Conservation (phyloP, 2,797 vertebrate genomes). For the Peromyscus eremicus region DNA sequence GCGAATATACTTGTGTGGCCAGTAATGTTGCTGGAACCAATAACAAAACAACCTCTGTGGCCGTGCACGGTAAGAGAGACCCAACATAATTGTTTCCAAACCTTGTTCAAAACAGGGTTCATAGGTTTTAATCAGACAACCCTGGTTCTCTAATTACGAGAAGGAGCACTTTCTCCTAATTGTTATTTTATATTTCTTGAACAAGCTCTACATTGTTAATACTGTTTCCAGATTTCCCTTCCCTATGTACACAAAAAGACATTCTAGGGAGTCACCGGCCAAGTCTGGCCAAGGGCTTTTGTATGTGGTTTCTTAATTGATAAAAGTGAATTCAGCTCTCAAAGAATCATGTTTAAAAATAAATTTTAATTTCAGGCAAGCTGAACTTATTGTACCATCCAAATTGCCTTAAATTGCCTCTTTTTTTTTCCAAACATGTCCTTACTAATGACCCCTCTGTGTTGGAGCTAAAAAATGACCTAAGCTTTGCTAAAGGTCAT, state of each 20-base stretch:
- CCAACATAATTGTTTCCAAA: not conserved
- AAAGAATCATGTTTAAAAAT: slow-evolving; percentile 78
- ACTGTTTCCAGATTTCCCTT: slow-evolving; percentile 77
- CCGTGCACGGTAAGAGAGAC: slow-evolving; percentile 92
- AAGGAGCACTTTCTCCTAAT: slow-evolving; percentile 23
- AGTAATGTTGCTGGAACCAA: slow-evolving; percentile 93
- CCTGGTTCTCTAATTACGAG: slow-evolving; percentile 49
- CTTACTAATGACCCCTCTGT: slow-evolving; percentile 70
- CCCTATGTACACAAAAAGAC: slow-evolving; percentile 66
- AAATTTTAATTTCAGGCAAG: slow-evolving; percentile 74
- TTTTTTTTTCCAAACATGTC: slow-evolving; percentile 38
- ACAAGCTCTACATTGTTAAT: slow-evolving; percentile 76
- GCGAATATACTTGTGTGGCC: slow-evolving; percentile 95
- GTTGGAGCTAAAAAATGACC: slow-evolving; percentile 71
- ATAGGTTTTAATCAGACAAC: slow-evolving; percentile 27
- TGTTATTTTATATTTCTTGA: slow-evolving; percentile 55
- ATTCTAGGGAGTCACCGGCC: slow-evolving; percentile 54
- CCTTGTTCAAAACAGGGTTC: not conserved
- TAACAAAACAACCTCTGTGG: slow-evolving; percentile 93
- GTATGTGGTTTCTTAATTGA: slow-evolving; percentile 70
- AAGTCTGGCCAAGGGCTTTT: slow-evolving; percentile 62
- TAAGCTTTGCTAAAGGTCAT: slow-evolving; percentile 70
- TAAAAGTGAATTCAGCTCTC: slow-evolving; percentile 58
- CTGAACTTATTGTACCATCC: slow-evolving; percentile 44
- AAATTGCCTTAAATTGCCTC: slow-evolving; percentile 65